Evolutionary conservation across 2,797 vertebrate species (phyloP).

Genomic region (Microchirus variegatus): DNA sequence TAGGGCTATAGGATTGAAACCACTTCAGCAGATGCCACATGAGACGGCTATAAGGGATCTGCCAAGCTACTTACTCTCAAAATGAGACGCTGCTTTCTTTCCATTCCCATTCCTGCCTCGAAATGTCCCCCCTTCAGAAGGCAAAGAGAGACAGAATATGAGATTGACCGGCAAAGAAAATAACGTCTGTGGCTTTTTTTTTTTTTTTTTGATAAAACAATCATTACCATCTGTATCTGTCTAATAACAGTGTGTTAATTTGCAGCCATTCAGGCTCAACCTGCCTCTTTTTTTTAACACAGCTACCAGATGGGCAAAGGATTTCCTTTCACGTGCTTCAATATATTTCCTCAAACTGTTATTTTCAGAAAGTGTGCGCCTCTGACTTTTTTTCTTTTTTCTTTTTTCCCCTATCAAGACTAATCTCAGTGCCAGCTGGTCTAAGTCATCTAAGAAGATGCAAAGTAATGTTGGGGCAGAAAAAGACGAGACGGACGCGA

Average conservation of each 20-base stretch:
- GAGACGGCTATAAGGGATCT: constrained; percentile 66
- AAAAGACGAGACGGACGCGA: constrained; percentile 47
- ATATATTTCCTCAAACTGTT: constrained; percentile 77
- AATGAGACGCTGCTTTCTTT: constrained; percentile 85
- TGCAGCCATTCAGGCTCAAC: constrained; percentile 61
- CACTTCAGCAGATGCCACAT: constrained; percentile 77
- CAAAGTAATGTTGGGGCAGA: background rate
- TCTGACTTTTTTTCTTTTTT: constrained; percentile 46
- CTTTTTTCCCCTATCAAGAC: constrained; percentile 13
- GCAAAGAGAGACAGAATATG: constrained; percentile 49
- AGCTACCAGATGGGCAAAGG: constrained; percentile 77
- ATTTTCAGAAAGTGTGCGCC: constrained; percentile 72
- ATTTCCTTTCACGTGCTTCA: constrained; percentile 78
- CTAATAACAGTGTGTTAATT: constrained; percentile 73
- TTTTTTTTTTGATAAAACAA: constrained; percentile 62
- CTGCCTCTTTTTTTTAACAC: constrained; percentile 64
- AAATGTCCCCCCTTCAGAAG: constrained; percentile 65
- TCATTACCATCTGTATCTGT: constrained; percentile 68
- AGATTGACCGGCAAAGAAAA: constrained; percentile 62
- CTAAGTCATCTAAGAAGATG: constrained; percentile 66
- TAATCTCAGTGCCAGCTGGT: constrained; percentile 78
- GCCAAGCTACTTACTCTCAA: constrained; percentile 85
- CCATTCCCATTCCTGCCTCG: constrained; percentile 76
- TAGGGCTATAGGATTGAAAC: constrained; percentile 69
- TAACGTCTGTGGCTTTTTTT: constrained; percentile 50